Base-by-base conservation (phyloP, 2,113 vertebrate genomes). In the Myotis brandtii region DNA sequence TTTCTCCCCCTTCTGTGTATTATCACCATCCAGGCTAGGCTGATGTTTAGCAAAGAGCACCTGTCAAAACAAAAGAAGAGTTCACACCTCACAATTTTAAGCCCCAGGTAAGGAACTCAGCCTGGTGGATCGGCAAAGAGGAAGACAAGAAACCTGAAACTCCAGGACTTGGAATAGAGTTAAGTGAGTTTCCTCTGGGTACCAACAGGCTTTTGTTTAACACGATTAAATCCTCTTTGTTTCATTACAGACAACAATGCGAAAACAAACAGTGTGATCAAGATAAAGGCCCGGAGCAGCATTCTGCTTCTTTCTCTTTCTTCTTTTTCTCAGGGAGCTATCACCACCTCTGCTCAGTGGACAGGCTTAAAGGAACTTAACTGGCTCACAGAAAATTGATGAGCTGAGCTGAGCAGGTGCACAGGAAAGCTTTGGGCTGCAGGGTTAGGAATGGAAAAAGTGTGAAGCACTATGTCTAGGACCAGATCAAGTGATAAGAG, bases 41-140 rank as follows among this genome's bases (percentile, higher is more conserved):
- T 97, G 96, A 95, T 72, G 96, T 97, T 98, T 97, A 97, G 97
- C 97, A 98, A 99, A 98, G 98, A 98, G 98, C 98, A 99, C 98
- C 98, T 99, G 98, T 99, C 98, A 99, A 98, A 99, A 99, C 99
- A 99, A 99, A 98, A 98, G 97, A 97, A 96, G 98, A 97, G 95
- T 98, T 99, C 98, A 98, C 95, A 98, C 98, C 98, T 98, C 97
- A 95, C 96, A 98, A 95, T 98, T 98, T 98, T 98, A 98, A 98
- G 98, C 98, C 98, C 91, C 98, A 98, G 99, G 98, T 99, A 98
- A 98, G 98, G 98, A 98, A 98, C 97, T 98, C 97, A 46, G 98
- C 98, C 96, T 98, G 89, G 93, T 97, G 95, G 97, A 97, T 98
- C 95, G 0, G 95, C 93, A 95, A 97, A 98, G 97, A 98, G 98